phyloP scores from a whole-genome alignment of 2,113 vertebrate genomes.

The Anolis carolinensis region DNA sequence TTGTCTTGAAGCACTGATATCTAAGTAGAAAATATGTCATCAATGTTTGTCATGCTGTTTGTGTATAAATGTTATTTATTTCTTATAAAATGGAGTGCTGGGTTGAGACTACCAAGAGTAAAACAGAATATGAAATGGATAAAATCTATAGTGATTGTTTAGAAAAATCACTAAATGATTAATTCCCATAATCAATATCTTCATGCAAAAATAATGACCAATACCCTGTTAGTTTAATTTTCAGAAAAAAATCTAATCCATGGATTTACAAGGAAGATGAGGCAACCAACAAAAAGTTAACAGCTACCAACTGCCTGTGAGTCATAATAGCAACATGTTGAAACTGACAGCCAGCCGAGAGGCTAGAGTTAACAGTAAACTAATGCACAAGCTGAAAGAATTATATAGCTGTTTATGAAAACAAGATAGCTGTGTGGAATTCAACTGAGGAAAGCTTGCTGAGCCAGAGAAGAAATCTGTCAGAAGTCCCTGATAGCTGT shows the following conservation, averaged over 20 bases:
- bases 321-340: neutral
- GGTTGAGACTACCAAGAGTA: neutral
- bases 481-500: conserved; percentile 46
- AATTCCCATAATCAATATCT: conserved; percentile 18
- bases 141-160: neutral
- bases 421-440: conserved; percentile 34
- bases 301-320: neutral
- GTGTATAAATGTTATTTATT: neutral
- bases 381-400: conserved; percentile 45
- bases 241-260: conserved; percentile 42
- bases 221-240: conserved; percentile 26
- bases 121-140: neutral
- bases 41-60: neutral
- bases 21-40: neutral
- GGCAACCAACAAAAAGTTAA: neutral
- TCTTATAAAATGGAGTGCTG: neutral
- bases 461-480: conserved; percentile 58
- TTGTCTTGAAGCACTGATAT: neutral
- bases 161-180: neutral
- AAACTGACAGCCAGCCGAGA: conserved; percentile 36
- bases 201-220: conserved; percentile 42
- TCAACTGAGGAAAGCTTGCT: conserved; percentile 55
- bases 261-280: conserved; percentile 25
- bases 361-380: conserved; percentile 43
- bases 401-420: conserved; percentile 8